Percentiles rank a stretch among this genome's conserved stretches.
These are phyloP conservation scores for Siderastrea radians DNA, from an alignment of 92 coral and sea anemone genomes.

Conservation along the genomic window DNA sequence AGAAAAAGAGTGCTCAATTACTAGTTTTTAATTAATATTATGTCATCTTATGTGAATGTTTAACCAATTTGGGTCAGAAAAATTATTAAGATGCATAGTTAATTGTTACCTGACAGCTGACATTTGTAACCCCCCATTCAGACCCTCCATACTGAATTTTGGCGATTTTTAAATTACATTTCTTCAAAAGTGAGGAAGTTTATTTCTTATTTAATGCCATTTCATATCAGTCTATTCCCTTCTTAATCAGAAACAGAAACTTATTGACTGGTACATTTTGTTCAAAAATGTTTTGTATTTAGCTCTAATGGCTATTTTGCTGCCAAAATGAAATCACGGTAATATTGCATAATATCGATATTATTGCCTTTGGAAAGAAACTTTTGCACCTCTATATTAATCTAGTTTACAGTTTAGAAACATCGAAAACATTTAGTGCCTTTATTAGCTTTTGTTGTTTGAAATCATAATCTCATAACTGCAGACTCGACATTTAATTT, in stretches of 20 bases:
- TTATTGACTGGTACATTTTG: slow-evolving; percentile 24
- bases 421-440: too few species aligned
- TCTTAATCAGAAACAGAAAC: neutral
- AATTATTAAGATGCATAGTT: too few species aligned
- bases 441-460: too few species aligned
- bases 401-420: too few species aligned
- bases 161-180: slow-evolving; percentile 2
- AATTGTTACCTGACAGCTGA: neutral
- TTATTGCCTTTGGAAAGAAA: neutral
- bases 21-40: too few species aligned
- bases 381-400: neutral
- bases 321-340: neutral
- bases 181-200: slow-evolving; percentile 14
- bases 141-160: slow-evolving; percentile 1
- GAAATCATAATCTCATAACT: too few species aligned
- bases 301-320: neutral
- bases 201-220: slow-evolving; percentile 10
- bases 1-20: too few species aligned
- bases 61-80: too few species aligned
- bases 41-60: too few species aligned
- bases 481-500: too few species aligned
- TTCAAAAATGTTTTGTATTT: neutral
- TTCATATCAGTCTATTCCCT: slow-evolving; percentile 3
- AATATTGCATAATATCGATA: neutral
- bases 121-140: too few species aligned